These are phyloP conservation scores for Stigmatopora nigra DNA, from an alignment of 2,113 vertebrate species.

Conservation along the genomic window DNA sequence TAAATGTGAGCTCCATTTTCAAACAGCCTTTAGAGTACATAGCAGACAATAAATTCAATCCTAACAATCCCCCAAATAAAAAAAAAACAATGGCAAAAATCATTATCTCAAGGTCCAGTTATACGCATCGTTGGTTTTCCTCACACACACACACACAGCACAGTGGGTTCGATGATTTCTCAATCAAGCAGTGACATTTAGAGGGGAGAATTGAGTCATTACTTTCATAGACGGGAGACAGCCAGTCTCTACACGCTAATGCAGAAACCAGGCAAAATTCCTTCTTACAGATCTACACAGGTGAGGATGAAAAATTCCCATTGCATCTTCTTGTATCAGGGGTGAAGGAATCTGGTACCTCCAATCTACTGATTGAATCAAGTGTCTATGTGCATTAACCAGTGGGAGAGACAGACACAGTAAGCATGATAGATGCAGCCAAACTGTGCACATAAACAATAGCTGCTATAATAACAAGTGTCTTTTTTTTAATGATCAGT, in stretches of 20 bases:
- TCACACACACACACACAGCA: slow-evolving; percentile 25
- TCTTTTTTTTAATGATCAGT: slow-evolving; percentile 3
- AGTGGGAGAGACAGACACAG: slow-evolving; percentile 17
- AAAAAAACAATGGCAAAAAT: slow-evolving; percentile 14
- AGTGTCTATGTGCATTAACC: slow-evolving; percentile 20
- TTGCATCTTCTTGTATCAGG: slow-evolving; percentile 15
- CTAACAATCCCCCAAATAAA: slow-evolving; percentile 2
- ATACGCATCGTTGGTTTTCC: slow-evolving; percentile 1
- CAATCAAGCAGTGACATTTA: slow-evolving; percentile 45
- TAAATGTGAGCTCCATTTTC: slow-evolving; percentile 31
- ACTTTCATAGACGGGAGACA: slow-evolving; percentile 15
- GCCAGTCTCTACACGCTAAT: slow-evolving; percentile 29
- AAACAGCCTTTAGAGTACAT: slow-evolving; percentile 24
- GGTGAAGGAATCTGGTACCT: slow-evolving; percentile 2
- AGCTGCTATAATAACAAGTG: slow-evolving; percentile 43
- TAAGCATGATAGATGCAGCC: slow-evolving; percentile 16
- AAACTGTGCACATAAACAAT: slow-evolving; percentile 28
- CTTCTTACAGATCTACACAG: slow-evolving; percentile 31
- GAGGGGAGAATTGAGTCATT: slow-evolving; percentile 8
- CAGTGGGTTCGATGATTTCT: slow-evolving; percentile 45
- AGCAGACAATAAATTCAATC: slow-evolving; percentile 9
- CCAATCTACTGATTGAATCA: slow-evolving; percentile 20
- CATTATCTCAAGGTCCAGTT: slow-evolving; percentile 8
- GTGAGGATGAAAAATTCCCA: slow-evolving; percentile 21
- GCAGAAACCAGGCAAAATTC: slow-evolving; percentile 25